Conservation (phyloP, 2,797 vertebrate species). For the Rostrhamus sociabilis region DNA sequence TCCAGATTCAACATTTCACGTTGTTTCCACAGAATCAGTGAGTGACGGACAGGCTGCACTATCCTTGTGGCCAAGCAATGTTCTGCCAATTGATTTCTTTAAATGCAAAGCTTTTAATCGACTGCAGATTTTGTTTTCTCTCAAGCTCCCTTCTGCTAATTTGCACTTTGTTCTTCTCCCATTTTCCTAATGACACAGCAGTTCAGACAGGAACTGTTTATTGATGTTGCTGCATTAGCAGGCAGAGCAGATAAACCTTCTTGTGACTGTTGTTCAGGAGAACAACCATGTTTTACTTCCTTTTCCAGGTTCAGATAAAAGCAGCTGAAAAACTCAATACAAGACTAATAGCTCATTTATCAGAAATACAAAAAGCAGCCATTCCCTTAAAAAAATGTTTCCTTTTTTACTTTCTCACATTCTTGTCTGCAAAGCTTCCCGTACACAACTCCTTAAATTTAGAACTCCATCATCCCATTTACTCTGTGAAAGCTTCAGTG, state of each 20-base stretch:
- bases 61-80: not conserved
- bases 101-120: conserved; percentile 59
- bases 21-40: conserved; percentile 1
- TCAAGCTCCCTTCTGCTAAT: not conserved
- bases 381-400: not conserved
- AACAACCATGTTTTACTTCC: not conserved
- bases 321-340: not conserved
- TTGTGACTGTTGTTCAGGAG: not conserved
- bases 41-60: not conserved
- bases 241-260: conserved; percentile 5
- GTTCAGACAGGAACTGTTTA: conserved; percentile 50
- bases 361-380: not conserved
- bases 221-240: conserved; percentile 50
- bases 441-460: not conserved
- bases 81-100: conserved; percentile 53
- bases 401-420: not conserved
- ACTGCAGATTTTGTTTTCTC: conserved; percentile 37
- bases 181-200: conserved; percentile 60
- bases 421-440: not conserved
- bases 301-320: conserved; percentile 1
- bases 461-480: not conserved
- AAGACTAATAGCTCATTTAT: not conserved
- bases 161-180: conserved; percentile 15
- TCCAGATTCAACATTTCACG: not conserved
- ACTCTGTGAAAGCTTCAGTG: not conserved